These are phyloP conservation scores for Heliornis fulica DNA, from an alignment of 2,113 vertebrate species.

Conservation along the genomic window DNA sequence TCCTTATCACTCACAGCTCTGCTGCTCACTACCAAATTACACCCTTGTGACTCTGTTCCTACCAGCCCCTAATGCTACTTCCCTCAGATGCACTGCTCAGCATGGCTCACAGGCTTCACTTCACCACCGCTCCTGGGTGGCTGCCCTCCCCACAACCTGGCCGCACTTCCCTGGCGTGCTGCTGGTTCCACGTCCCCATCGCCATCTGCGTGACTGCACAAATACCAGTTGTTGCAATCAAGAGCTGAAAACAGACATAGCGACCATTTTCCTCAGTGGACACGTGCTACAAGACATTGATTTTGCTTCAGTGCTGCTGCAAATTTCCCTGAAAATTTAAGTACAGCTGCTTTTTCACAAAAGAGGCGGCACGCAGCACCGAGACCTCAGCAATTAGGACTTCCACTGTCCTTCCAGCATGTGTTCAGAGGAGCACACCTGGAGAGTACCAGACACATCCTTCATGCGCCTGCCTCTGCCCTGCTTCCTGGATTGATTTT, in stretches of 20 bases:
- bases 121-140: fast-evolving
- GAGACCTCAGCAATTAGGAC: neutral
- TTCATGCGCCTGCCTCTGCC: neutral
- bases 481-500: neutral
- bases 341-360: neutral
- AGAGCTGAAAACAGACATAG: neutral
- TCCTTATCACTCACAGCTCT: too few relatives aligned
- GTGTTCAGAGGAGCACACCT: neutral
- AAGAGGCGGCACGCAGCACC: neutral
- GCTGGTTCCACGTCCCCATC: neutral
- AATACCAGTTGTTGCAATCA: neutral
- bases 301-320: neutral
- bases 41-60: fast-evolving
- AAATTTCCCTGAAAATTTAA: neutral
- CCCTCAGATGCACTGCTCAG: neutral
- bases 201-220: fast-evolving
- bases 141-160: neutral
- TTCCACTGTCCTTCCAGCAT: neutral
- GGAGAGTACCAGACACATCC: neutral
- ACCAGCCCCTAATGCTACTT: neutral
- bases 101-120: too few relatives aligned
- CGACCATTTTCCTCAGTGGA: neutral
- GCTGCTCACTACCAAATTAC: neutral
- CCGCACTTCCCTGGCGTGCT: fast-evolving
- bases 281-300: neutral